These are phyloP conservation scores for Mus spretus DNA, from an alignment of 2,797 vertebrate genomes.

Conservation along the genomic window DNA sequence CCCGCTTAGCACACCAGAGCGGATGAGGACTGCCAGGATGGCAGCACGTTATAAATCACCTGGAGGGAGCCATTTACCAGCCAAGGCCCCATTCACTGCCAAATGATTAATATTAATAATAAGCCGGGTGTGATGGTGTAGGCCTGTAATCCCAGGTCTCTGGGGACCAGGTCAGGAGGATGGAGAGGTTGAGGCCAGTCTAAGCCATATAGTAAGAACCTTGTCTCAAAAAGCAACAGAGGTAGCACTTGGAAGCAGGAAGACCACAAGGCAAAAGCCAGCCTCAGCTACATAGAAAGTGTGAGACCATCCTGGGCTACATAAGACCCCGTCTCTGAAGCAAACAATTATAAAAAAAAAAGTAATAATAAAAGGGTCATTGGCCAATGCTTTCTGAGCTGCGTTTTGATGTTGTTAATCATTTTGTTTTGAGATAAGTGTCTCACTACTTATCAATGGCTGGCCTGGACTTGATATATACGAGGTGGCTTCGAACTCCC, in stretches of 20 bases:
- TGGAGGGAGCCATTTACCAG: constrained; percentile 58
- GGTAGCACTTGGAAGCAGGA: background rate
- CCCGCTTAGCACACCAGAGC: background rate
- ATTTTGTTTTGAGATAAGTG: background rate
- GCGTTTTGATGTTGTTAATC: background rate
- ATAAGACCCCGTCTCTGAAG: background rate
- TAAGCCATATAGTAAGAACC: background rate
- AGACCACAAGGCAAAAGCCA: background rate
- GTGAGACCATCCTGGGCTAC: background rate
- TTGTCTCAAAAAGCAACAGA: background rate
- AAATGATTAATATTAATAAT: constrained; percentile 29
- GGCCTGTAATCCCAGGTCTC: background rate
- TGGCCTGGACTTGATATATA: background rate
- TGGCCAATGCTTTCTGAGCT: background rate
- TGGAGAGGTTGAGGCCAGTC: background rate
- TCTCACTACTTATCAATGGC: background rate
- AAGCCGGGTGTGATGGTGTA: background rate
- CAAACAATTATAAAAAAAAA: background rate
- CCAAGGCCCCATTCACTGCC: background rate
- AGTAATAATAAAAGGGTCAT: background rate
- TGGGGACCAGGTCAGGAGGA: background rate
- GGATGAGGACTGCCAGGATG: background rate
- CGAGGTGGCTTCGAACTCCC: background rate
- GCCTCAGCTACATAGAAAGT: background rate
- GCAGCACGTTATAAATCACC: constrained; percentile 42